These are phyloP conservation scores for Amaurobius ferox DNA, from an alignment of 2,888 invertebrate genomes.

Conservation along the genomic window DNA sequence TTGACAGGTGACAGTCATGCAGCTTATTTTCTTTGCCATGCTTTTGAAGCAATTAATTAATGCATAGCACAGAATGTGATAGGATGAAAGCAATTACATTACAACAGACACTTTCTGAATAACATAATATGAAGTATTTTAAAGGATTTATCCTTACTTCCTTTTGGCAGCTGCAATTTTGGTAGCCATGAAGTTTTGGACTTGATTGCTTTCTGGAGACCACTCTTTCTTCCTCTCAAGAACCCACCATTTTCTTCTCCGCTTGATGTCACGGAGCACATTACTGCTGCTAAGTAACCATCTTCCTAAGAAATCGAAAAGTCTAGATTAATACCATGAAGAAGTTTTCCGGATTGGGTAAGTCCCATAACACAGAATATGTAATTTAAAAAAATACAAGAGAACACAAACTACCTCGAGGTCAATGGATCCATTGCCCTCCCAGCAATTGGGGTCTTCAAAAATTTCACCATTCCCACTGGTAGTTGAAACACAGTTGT, in stretches of 20 bases:
- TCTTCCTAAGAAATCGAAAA: slow-evolving; percentile 16
- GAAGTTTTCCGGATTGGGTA: neutral
- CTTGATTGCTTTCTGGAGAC: slow-evolving; percentile 49
- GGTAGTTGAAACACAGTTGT: slow-evolving; percentile 79
- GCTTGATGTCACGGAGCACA: slow-evolving; percentile 42
- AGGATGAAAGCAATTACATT: too few relatives aligned
- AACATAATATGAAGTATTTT: too few relatives aligned
- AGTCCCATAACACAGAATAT: too few relatives aligned
- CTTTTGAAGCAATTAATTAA: too few relatives aligned
- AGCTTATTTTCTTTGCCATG: too few relatives aligned
- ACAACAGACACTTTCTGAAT: too few relatives aligned
- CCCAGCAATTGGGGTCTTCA: slow-evolving; percentile 38
- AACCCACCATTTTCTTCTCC: slow-evolving; percentile 7
- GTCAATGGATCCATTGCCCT: slow-evolving; percentile 15
- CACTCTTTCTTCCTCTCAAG: slow-evolving; percentile 17
- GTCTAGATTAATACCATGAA: neutral
- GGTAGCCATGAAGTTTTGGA: slow-evolving; percentile 59
- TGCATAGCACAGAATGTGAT: too few relatives aligned
- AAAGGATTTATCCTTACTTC: slow-evolving; percentile 49
- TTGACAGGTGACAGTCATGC: too few relatives aligned
- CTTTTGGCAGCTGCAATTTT: slow-evolving; percentile 43
- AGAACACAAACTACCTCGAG: slow-evolving; percentile 23
- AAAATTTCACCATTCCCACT: slow-evolving; percentile 71
- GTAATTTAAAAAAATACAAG: too few relatives aligned
- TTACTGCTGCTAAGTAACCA: slow-evolving; percentile 29